A percentile compares a stretch with the other conserved stretches of the same genome.
phyloP scores from a whole-genome alignment of 2,113 vertebrate genomes.

The Bos taurus region DNA sequence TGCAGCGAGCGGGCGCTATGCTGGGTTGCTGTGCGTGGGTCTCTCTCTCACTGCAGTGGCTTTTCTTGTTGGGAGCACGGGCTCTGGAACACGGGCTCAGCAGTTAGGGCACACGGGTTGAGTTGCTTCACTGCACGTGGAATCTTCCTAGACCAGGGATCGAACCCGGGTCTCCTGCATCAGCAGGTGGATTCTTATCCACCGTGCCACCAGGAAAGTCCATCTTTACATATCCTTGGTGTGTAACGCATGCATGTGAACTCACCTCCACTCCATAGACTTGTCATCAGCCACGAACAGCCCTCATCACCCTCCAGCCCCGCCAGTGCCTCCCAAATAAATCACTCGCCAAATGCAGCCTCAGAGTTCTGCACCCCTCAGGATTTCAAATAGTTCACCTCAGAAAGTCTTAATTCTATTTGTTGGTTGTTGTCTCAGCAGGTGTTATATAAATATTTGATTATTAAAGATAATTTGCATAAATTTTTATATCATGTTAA shows the following conservation, averaged over 20 bases:
- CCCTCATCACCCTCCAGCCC: background rate
- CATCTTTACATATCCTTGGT: background rate
- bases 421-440: background rate
- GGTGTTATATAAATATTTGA: background rate
- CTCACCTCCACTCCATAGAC: background rate
- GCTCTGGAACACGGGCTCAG: background rate
- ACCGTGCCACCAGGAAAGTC: background rate
- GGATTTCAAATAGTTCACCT: background rate
- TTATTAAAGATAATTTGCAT: background rate
- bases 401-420: background rate
- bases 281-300: background rate
- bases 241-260: background rate
- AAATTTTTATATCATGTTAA: background rate
- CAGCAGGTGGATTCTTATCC: accelerated
- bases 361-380: background rate
- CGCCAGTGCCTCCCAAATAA: background rate
- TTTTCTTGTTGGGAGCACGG: background rate
- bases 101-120: background rate
- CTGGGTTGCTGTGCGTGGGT: background rate
- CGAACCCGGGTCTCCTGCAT: accelerated
- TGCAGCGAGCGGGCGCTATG: accelerated
- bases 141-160: background rate
- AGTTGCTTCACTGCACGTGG: background rate
- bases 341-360: background rate
- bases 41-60: background rate